Evolutionary conservation across 37 sponge, comb jelly and placozoan species (phyloP).

Genomic region (Chondrilla cf. caribensis): DNA sequence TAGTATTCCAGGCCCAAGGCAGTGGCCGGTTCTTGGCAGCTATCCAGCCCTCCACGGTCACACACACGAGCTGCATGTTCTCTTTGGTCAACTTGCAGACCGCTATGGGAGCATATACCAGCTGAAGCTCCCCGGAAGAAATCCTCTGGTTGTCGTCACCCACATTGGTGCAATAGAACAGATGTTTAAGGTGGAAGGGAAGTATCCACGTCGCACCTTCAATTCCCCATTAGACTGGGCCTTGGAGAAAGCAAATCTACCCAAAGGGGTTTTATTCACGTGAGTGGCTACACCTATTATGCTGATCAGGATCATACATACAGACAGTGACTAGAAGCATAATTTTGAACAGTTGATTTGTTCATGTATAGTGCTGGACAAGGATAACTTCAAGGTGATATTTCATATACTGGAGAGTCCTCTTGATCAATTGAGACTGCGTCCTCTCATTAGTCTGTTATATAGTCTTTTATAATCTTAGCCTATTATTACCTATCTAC

Average conservation of each 20-base stretch:
- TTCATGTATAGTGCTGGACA: too few species aligned
- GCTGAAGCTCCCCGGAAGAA: background rate
- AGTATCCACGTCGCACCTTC: background rate
- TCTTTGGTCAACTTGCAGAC: background rate
- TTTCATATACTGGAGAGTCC: too few species aligned
- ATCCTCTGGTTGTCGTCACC: background rate
- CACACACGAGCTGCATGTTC: background rate
- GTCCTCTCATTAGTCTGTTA: too few species aligned
- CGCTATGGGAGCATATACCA: background rate
- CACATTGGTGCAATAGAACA: background rate
- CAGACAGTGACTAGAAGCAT: too few species aligned
- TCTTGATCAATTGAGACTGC: too few species aligned
- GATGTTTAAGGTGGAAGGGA: background rate
- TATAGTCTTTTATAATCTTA: too few species aligned
- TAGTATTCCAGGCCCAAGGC: conserved; percentile 20
- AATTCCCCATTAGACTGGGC: background rate
- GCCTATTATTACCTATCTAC: too few species aligned
- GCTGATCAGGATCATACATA: background rate
- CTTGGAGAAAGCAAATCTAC: background rate
- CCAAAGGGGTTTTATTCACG: background rate
- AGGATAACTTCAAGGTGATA: too few species aligned
- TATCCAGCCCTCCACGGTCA: background rate
- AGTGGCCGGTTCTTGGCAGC: background rate
- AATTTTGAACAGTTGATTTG: too few species aligned
- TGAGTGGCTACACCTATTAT: too few species aligned